Evolutionary conservation across 1,140 invertebrate species (phyloP).

Genomic region (Vanessa atalanta): DNA sequence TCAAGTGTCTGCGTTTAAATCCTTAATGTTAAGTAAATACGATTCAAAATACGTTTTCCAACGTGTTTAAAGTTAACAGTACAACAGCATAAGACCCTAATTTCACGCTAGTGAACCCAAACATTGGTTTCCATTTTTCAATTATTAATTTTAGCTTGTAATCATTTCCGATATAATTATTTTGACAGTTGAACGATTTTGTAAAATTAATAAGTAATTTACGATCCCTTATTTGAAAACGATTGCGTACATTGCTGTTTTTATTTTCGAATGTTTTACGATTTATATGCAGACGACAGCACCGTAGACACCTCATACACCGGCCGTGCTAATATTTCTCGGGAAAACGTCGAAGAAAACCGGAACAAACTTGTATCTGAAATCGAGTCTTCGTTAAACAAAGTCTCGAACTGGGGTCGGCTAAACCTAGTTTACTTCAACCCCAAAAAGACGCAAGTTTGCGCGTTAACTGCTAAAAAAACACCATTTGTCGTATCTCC

Average conservation of each 20-base stretch:
- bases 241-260: constrained; percentile 1
- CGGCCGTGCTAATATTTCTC: too few species aligned
- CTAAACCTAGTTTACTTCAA: too few species aligned
- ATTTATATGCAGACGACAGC: too few species aligned
- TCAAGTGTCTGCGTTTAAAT: background rate
- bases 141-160: constrained; percentile 55
- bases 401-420: too few species aligned
- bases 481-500: too few species aligned
- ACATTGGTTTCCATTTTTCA: constrained; percentile 52
- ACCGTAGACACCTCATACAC: too few species aligned
- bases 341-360: too few species aligned
- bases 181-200: constrained; percentile 17
- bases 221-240: background rate
- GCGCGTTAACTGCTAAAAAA: too few species aligned
- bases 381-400: too few species aligned
- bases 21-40: background rate
- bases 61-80: background rate
- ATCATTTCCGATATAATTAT: constrained; percentile 52
- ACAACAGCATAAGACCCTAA: constrained; percentile 32
- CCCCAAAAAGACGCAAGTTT: too few species aligned
- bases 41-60: background rate
- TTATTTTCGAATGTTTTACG: background rate
- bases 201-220: constrained; percentile 34
- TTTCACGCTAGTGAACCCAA: constrained; percentile 47
- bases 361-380: too few species aligned